A percentile compares a stretch with the other conserved stretches of the same genome.
Conservation (phyloP, 2,113 vertebrate genomes). For the Pagrus major region DNA sequence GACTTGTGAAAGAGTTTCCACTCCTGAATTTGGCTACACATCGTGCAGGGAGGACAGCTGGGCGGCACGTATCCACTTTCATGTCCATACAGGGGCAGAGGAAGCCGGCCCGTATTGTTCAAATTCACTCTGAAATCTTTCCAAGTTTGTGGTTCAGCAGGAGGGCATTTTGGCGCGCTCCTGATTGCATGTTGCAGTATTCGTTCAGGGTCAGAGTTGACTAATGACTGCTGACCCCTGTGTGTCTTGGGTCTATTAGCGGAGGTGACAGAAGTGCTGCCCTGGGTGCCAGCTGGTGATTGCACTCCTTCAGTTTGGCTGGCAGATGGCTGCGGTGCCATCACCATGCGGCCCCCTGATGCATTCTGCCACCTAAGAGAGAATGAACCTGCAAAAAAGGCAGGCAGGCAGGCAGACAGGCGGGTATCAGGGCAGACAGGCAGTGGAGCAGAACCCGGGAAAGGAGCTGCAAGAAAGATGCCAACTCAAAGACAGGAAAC, state of each 20-base stretch:
- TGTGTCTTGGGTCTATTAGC: slow-evolving; percentile 42
- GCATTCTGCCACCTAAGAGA: slow-evolving; percentile 25
- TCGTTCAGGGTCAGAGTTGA: slow-evolving; percentile 33
- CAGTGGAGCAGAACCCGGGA: slow-evolving; percentile 43
- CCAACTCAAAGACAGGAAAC: slow-evolving; percentile 37
- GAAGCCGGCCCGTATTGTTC: slow-evolving; percentile 47
- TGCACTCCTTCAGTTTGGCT: slow-evolving; percentile 17
- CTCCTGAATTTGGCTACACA: slow-evolving; percentile 29
- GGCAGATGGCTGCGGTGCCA: slow-evolving; percentile 59
- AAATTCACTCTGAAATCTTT: slow-evolving; percentile 45
- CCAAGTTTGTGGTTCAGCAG: slow-evolving; percentile 34
- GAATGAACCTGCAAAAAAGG: slow-evolving; percentile 9
- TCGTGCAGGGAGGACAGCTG: slow-evolving; percentile 41
- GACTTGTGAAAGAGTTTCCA: slow-evolving; percentile 56
- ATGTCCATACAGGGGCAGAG: slow-evolving; percentile 51
- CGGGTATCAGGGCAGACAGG: slow-evolving; percentile 16
- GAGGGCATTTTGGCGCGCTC: not conserved
- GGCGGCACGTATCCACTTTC: slow-evolving; percentile 41
- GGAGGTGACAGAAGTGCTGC: slow-evolving; percentile 44
- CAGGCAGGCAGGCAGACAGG: not conserved
- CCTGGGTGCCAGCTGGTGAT: slow-evolving; percentile 43
- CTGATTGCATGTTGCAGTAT: slow-evolving; percentile 35
- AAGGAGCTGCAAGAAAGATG: slow-evolving; percentile 24
- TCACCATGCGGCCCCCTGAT: slow-evolving; percentile 19
- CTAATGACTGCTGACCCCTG: slow-evolving; percentile 41